Evolutionary conservation across 2,797 vertebrate species (phyloP).

Genomic region (Rhynchotus rufescens): DNA sequence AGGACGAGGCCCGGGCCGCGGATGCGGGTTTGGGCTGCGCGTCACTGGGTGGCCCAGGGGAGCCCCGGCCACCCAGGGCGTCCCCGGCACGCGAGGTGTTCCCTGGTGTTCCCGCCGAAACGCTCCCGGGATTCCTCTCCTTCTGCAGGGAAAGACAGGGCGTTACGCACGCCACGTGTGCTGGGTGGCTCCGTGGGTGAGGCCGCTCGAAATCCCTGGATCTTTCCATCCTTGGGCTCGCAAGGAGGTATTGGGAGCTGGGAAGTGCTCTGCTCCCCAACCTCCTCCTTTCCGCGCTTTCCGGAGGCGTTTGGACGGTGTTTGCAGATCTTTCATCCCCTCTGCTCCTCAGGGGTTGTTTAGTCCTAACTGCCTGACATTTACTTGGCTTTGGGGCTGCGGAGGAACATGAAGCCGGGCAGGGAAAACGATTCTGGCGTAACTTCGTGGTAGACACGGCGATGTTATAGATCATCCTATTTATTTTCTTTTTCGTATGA

Average conservation of each 20-base stretch:
- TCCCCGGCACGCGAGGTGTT: no score
- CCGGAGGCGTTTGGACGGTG: background rate
- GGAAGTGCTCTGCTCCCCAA: background rate
- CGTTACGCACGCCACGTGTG: accelerated
- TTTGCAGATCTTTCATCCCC: background rate
- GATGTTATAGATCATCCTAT: background rate
- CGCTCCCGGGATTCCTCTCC: background rate
- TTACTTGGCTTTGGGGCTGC: constrained; percentile 22
- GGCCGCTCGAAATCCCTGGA: background rate
- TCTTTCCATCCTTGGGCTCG: background rate
- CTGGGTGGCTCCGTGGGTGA: background rate
- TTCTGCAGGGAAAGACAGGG: background rate
- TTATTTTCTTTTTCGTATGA: constrained; percentile 7
- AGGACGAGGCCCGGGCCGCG: accelerated
- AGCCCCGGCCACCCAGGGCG: no score
- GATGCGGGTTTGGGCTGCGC: no score
- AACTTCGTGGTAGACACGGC: background rate
- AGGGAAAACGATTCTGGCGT: background rate
- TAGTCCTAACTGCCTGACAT: background rate
- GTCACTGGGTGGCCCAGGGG: no score
- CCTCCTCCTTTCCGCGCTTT: background rate
- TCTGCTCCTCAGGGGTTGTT: background rate
- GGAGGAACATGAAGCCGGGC: background rate
- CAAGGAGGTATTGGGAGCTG: background rate
- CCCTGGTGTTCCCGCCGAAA: background rate